Base-by-base conservation (phyloP, 2,797 vertebrate genomes). In the Mastacembelus armatus region DNA sequence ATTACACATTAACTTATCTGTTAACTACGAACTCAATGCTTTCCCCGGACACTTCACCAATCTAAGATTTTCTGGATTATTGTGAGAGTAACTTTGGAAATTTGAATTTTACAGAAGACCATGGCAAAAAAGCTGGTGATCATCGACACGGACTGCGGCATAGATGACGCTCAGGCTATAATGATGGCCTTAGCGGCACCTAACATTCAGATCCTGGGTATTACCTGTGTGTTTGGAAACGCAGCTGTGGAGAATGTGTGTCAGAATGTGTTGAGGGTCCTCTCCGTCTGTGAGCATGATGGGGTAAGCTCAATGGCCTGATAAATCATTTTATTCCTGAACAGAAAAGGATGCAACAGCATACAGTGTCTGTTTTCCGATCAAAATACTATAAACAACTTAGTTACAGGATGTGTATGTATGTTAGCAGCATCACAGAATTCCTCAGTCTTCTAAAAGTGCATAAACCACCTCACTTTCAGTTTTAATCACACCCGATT, bases 191-290 rank as follows among this genome's bases (percentile, higher is more conserved):
- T 94, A 29, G 87, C 85, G 1, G 88, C 92, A 0, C 89, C 93
- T 3, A 22, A 74, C 27, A 30, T 93, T 4, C 82, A 89, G 40
- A 45, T 95, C 21, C 50, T 95, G 73, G 94, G 67, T 0, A 33
- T 95, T 15, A 94, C 93, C 38, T 95, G 94, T 16, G 93, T 93
- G 71, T 93, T 93, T 42, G 94, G 94, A 27, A 95, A 95, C 32
- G 16, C 91, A 0, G 6, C 78, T 0, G 74, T 94, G 2, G 89
- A 93, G 0, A 74, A 90, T 0, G 94, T 95, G 30, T 94, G 93
- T 72, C 91, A 92, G 71, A 95, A 95, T 3, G 89, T 94, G 10
- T 40, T 94, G 47, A 77, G 61, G 33, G 94, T 95, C 4, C 88
- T 95, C 26, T 71, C 85, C 0, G 74, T 94, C 61, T 94, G 94